These are phyloP conservation scores for Pimpla rufipes DNA, from an alignment of 2,888 invertebrate species.

Conservation along the genomic window DNA sequence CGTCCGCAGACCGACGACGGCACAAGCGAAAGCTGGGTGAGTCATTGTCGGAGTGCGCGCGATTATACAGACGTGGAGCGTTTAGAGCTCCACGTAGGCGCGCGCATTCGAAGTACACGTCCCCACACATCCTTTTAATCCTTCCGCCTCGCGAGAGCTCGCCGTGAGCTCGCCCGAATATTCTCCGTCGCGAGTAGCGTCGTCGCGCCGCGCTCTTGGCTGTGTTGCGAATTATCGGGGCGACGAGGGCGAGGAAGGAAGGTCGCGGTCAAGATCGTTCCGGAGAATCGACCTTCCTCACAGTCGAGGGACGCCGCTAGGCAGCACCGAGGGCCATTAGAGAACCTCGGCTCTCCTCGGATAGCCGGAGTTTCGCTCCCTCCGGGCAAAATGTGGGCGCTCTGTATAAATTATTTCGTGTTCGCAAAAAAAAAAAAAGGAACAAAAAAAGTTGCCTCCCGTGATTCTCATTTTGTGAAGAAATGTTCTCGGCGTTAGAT, in stretches of 20 bases:
- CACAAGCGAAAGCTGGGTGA: slow-evolving; percentile 59
- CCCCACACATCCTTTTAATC: neutral
- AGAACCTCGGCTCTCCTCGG: slow-evolving; percentile 46
- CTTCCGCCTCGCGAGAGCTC: neutral
- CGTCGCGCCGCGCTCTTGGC: neutral
- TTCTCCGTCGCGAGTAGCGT: neutral
- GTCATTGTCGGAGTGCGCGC: slow-evolving; percentile 59
- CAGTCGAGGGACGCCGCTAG: slow-evolving; percentile 56
- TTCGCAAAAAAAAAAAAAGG: neutral
- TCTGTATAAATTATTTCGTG: neutral
- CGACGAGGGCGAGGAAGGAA: slow-evolving; percentile 65
- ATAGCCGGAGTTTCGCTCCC: slow-evolving; percentile 23
- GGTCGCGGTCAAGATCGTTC: slow-evolving; percentile 69
- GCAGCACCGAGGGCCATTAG: slow-evolving; percentile 51
- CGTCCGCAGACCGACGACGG: slow-evolving; percentile 30
- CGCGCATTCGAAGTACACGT: neutral
- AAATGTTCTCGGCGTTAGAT: too few relatives aligned
- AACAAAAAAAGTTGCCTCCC: too few relatives aligned
- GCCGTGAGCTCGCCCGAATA: neutral
- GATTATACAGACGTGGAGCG: slow-evolving; percentile 42
- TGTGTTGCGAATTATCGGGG: slow-evolving; percentile 54
- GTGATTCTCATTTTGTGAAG: too few relatives aligned
- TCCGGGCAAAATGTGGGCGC: neutral
- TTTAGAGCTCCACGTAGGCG: slow-evolving; percentile 40
- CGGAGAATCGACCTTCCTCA: slow-evolving; percentile 66